These are phyloP conservation scores for Microtus montanus DNA, from an alignment of 2,113 vertebrate genomes.

Conservation along the genomic window DNA sequence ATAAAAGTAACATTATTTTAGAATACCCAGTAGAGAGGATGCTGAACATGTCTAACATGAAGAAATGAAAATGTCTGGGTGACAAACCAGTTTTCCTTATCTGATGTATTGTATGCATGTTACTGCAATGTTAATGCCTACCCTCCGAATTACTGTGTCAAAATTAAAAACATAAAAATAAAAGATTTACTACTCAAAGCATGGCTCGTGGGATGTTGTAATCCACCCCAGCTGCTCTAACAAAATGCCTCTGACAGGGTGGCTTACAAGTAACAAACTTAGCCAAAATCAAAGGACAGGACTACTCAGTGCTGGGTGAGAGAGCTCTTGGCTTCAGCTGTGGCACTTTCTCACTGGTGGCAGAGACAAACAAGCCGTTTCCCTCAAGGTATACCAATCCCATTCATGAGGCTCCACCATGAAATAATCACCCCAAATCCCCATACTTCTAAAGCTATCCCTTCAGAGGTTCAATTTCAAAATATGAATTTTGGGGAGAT, in stretches of 20 bases:
- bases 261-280: neutral
- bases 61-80: neutral
- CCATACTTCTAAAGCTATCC: neutral
- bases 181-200: neutral
- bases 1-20: neutral
- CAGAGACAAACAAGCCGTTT: neutral
- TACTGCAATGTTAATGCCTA: neutral
- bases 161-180: neutral
- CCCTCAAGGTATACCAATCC: neutral
- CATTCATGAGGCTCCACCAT: neutral
- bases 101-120: neutral
- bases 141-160: neutral
- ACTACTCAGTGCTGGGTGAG: accelerated
- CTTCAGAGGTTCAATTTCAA: neutral
- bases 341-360: neutral
- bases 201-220: accelerated
- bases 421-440: neutral
- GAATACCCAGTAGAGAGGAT: neutral
- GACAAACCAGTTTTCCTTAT: neutral
- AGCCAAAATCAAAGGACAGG: neutral
- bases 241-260: neutral
- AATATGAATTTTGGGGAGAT: neutral
- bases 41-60: neutral
- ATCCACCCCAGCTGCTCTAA: neutral
- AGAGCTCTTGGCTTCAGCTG: neutral